Base-by-base conservation (phyloP, 2,888 invertebrate genomes). In the Elysia crispata region DNA sequence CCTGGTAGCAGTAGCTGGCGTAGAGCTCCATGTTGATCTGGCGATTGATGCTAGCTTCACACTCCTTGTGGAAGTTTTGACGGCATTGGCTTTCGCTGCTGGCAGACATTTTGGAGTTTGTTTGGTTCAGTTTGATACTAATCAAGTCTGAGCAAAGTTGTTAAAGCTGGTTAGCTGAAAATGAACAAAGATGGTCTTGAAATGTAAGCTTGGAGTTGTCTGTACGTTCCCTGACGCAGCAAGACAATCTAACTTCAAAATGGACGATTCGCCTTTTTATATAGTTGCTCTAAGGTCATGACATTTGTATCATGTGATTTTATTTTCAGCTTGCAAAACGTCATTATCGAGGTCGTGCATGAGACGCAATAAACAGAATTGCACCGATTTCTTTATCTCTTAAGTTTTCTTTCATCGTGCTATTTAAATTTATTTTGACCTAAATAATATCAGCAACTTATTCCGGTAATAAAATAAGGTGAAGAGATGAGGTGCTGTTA, bases 11-110 rank as follows among this genome's bases (percentile, higher is more conserved):
- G 83, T 92, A 92, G 85, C 88, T 86, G 67, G 92, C 92, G 79
- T 91, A 91, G 82, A 92, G 86, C 86, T 92, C 92, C 88, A 91
- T 86, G 87, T 92, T 92, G 81, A 92, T 91, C 85, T 92, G 92
- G 72, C 90, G 89, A 86, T 92, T 92, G 77, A 92, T 87, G 33
- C 88, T 90, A 54, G 91, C 91, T 85, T 92, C 92, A 79, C 86
- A 86, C 31, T 91, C 91, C 31, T 86, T 80, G 85, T 92, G 91
- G 86, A 86, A 92, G 84, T 92, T 92, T 84, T 92, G 92, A 81
- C 95, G 89, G 72, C 87, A 86, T 86, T 88, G 89, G 84, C 88
- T 88, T 25, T 81, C 83, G 66, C 90, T 85, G 92, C 91, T 91
- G 30, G 77, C 67, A 5, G 18, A 0, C 20, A 20, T 28, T 73